phyloP scores from a whole-genome alignment of 1,140 invertebrate genomes.

The Ceratina australensis region DNA sequence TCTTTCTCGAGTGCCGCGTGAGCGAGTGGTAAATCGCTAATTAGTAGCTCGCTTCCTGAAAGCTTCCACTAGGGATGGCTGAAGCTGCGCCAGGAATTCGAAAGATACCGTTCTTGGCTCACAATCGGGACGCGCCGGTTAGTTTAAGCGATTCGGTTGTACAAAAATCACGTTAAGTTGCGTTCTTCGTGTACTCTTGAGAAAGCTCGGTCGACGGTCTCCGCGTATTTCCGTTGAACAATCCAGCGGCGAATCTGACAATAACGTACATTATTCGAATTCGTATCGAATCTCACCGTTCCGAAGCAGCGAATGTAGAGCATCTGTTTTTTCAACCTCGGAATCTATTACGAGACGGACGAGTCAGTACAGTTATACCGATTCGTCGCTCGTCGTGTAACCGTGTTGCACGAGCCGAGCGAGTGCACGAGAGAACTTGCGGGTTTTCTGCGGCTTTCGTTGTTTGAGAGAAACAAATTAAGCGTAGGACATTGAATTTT shows the following conservation, averaged over 20 bases:
- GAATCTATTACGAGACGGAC: neutral
- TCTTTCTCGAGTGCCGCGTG: conserved; percentile 62
- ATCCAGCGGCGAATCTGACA: too few species aligned
- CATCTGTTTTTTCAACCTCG: neutral
- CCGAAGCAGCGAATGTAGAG: neutral
- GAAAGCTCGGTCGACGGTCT: neutral
- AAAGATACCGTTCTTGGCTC: neutral
- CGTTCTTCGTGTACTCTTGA: neutral
- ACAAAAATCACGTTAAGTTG: too few species aligned
- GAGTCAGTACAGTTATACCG: neutral
- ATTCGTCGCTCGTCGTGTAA: conserved; percentile 4
- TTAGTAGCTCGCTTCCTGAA: conserved; percentile 64
- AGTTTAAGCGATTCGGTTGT: too few species aligned
- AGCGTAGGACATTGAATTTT: neutral
- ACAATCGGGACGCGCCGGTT: too few species aligned
- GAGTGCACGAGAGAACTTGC: conserved; percentile 27
- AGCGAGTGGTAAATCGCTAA: conserved; percentile 69
- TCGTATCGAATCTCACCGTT: too few species aligned
- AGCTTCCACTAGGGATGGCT: conserved; percentile 44
- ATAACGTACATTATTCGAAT: too few species aligned
- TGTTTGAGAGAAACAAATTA: neutral
- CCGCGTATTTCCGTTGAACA: too few species aligned
- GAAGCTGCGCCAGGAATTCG: conserved; percentile 14
- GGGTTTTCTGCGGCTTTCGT: conserved; percentile 29
- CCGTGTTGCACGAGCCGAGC: neutral